Base-by-base conservation (phyloP, 2,797 vertebrate genomes). In the Glossophaga mutica region DNA sequence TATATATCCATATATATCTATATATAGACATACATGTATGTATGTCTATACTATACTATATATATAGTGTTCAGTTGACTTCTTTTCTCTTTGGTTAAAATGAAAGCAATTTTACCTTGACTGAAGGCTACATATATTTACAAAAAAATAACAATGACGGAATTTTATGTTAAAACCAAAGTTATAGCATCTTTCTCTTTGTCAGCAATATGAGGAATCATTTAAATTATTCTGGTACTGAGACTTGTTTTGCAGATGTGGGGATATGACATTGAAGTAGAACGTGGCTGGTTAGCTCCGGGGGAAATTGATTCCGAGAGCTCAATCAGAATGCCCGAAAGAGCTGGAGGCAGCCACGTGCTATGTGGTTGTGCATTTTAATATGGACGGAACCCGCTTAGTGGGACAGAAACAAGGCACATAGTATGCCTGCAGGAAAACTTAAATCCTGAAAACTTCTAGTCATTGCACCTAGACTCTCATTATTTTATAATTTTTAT, bases 141-240 rank as follows among this genome's bases (percentile, higher is more conserved):
- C 37, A 34, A 55, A 83, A 71, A 83, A 86, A 44, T 26, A 79
- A 59, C 3, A 44, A 52, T 44, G 46, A 90, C 29, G 24, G 34
- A 83, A 65, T 74, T 52, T 2, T 70, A 15, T 70, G n/a, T 46
- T 76, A 87, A 74, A 67, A 85, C 81, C 5, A 4, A 79, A 90
- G 68, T 32, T 87, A 22, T 55, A 52, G 9, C 52, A 52, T 44
- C 73, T 94, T 95, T 83, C 11, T 74, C 9, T 37, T 83, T 84
- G 59, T 85, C 57, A 87, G 34, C n/a, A 34, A 73, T 91, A 55
- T 21, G n/a, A 26, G 88, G n/a, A 68, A 62, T 74, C 62, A 68
- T 88, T 92, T 94, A 39, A 86, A 87, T 79, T 86, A 91, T 59
- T 85, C 77, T 88, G 62, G 42, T 82, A 37, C 16, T 91, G 34